Evolutionary conservation across 2,797 vertebrate genomes (phyloP), one percentile per base, ranked within the genome.

Genomic region (Paguma larvata): DNA sequence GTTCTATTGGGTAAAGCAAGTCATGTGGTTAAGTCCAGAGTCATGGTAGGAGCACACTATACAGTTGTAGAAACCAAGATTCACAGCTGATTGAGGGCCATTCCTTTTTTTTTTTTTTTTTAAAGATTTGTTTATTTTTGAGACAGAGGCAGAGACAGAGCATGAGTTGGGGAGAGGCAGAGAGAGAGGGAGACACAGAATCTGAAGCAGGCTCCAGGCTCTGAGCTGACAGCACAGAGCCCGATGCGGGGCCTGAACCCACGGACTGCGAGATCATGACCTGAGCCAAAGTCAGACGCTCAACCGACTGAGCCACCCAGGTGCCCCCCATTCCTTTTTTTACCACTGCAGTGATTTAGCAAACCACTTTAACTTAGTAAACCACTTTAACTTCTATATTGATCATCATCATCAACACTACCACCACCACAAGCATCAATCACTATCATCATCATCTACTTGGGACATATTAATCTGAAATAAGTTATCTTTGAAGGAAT

Each of bases 401-500:
- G 30, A 59, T 78, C 38, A 16, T 80, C 2, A 9, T 44, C 62
- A 89, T 19, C n/a, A 67, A 48, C 44, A 75, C 73, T 48, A 75
- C 27, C 15, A 46, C 44, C 27, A 72, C 53, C 21, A 25, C n/a
- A 14, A 46, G 14, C 41, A 62, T 56, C 23, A 77, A 72, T 9
- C 46, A 63, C 6, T 9, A 53, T 27, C 41, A 46, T 65, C 38
- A 77, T 21, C 32, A 75, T 65, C 41, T 91, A 62, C 46, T 77
- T 51, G 91, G 13, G 27, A 63, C 48, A 51, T 78, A 51, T 68
- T 59, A 80, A 70, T 51, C 38, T 78, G 23, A 94, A 94, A 82
- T 85, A 21, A 90, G 38, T 80, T 70, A 56, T 91, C 25, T 82
- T 85, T 83, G 78, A 92, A 91, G 51, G 12, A 96, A 62, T 46